These are phyloP conservation scores for Glaucopsyche alexis DNA, from an alignment of 2,888 invertebrate genomes.

Conservation along the genomic window DNA sequence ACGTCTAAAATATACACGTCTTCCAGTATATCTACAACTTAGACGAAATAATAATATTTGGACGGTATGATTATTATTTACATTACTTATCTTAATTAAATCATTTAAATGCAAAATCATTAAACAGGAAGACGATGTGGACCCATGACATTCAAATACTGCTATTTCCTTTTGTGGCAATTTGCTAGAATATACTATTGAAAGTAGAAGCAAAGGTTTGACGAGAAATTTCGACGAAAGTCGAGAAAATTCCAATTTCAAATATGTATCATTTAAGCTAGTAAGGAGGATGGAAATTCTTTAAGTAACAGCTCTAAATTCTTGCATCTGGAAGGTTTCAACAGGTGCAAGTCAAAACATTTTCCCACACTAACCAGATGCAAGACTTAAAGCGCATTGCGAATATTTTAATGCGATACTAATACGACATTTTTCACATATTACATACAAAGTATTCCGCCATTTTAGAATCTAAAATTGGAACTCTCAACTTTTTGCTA, in stretches of 20 bases:
- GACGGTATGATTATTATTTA: conserved; percentile 58
- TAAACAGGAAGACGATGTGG: conserved; percentile 24
- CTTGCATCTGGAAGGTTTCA: neutral
- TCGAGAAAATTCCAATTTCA: conserved; percentile 5
- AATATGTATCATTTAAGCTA: neutral
- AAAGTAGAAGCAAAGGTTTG: neutral
- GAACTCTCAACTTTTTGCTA: conserved; percentile 5
- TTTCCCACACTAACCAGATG: conserved; percentile 3
- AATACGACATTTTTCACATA: neutral
- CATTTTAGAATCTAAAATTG: neutral
- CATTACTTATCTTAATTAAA: conserved; percentile 30
- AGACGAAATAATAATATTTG: conserved; percentile 50
- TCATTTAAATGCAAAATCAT: conserved; percentile 28
- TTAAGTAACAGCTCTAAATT: neutral
- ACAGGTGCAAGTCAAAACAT: conserved; percentile 1
- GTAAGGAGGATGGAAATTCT: neutral
- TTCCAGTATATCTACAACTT: conserved; percentile 24
- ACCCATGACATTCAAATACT: conserved; percentile 15
- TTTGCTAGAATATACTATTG: conserved; percentile 1
- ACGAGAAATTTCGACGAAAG: neutral
- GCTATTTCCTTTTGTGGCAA: neutral
- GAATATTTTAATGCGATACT: conserved; percentile 11
- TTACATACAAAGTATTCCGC: neutral
- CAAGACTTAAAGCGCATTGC: neutral
- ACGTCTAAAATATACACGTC: conserved; percentile 20